Base-by-base conservation (phyloP, 2,888 invertebrate genomes). In the Luffia ferchaultella region DNA sequence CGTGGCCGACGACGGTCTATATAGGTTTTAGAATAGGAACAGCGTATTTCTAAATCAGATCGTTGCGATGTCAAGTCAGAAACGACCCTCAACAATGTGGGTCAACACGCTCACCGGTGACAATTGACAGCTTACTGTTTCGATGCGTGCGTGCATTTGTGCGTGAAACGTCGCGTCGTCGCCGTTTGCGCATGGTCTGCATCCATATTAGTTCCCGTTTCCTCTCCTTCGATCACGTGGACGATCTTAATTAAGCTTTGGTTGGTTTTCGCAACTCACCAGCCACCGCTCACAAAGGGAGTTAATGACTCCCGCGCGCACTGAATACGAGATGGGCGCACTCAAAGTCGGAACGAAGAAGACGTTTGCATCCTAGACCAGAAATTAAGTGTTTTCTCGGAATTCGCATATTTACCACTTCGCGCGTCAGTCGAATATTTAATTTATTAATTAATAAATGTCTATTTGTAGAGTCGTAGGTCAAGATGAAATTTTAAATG, bases 181-280 rank as follows among this genome's bases (percentile, higher is more conserved):
- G 3, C 15, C 43, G 30, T n/a, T n/a, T n/a, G n/a, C n/a, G n/a
- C n/a, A n/a, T n/a, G n/a, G n/a, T n/a, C n/a, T n/a, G n/a, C n/a
- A n/a, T n/a, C n/a, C n/a, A n/a, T n/a, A n/a, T n/a, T n/a, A n/a
- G n/a, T n/a, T n/a, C n/a, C n/a, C n/a, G 42, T n/a, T 18, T 45
- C 46, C 50, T 48, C 55, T 55, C 55, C 58, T 19, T 42, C 60
- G 64, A 65, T 71, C 66, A 57, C 41, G 42, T 59, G 62, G 64
- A 61, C 68, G 68, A 73, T 76, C 75, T 78, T 70, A 74, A 78
- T 75, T 73, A 71, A 71, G 68, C 47, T 63, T 69, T 67, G 63
- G 76, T 72, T 67, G 72, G 68, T 73, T 74, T 72, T 70, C 65
- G 67, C 70, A 70, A 68, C 69, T 73, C 71, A 67, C 63, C 63